Conservation (phyloP, 92 coral and sea anemone species). For the Zoanthus sansibaricus region DNA sequence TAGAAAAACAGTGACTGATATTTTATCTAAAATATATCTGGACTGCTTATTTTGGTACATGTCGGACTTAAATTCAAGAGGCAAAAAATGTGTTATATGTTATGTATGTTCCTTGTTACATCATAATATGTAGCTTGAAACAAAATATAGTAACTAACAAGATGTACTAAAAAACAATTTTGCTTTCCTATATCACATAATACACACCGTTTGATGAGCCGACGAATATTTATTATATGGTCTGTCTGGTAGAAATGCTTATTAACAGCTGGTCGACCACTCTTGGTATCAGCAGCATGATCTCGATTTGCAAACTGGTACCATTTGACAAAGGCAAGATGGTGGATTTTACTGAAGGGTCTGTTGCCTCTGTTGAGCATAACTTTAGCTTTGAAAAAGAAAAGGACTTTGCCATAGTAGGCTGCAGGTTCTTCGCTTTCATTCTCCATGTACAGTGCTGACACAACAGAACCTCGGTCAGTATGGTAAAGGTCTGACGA, state of each 20-base stretch:
- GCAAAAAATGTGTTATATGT: too few relatives aligned
- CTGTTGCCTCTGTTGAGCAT: conserved; percentile 15
- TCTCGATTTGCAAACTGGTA: conserved; percentile 40
- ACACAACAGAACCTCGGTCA: conserved; percentile 38
- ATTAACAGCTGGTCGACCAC: neutral
- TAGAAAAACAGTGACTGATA: neutral
- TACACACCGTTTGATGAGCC: neutral
- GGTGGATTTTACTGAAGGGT: conserved; percentile 19
- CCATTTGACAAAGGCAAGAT: conserved; percentile 53
- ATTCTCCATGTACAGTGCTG: conserved; percentile 35
- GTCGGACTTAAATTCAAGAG: too few relatives aligned
- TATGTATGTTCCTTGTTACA: too few relatives aligned
- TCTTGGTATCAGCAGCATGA: conserved; percentile 3
- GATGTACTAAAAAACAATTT: neutral
- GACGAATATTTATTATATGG: neutral
- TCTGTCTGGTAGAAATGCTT: neutral
- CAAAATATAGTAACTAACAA: conserved; percentile 1
- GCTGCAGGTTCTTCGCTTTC: conserved; percentile 27
- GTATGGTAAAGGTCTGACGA: conserved; percentile 49
- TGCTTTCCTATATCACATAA: neutral
- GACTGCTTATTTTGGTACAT: neutral
- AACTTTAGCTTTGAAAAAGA: conserved; percentile 48
- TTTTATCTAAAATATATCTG: neutral
- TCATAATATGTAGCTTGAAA: neutral
- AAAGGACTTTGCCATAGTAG: conserved; percentile 43